phyloP scores from a whole-genome alignment of 2,113 vertebrate genomes.

The Trochalopteron elliotii region DNA sequence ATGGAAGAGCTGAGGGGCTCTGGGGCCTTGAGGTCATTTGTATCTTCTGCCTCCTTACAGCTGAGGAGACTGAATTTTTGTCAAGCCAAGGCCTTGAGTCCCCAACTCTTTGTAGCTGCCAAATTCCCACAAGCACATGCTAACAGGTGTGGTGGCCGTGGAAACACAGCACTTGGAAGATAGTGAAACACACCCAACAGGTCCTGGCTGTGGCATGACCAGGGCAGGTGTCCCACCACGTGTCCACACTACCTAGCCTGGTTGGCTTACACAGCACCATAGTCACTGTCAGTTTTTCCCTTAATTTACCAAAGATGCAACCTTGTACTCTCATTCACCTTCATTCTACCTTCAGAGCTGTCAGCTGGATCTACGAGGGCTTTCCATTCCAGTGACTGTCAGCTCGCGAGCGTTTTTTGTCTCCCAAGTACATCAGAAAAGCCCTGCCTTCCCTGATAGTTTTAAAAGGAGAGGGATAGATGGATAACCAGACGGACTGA shows the following conservation, averaged over 20 bases:
- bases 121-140: background rate
- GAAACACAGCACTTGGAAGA: background rate
- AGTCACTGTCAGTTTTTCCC: background rate
- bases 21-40: background rate
- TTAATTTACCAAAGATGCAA: background rate
- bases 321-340: background rate
- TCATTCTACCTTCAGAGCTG: background rate
- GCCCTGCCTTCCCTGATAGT: background rate
- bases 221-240: background rate
- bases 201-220: background rate
- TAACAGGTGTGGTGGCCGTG: background rate
- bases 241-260: background rate
- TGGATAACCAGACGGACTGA: fast-evolving
- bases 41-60: background rate
- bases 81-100: background rate
- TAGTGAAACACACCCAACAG: background rate
- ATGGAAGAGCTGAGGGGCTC: background rate
- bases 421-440: background rate
- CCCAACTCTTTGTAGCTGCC: background rate
- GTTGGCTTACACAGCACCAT: background rate
- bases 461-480: background rate
- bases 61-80: background rate
- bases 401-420: background rate
- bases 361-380: background rate
- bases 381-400: background rate